Evolutionary conservation across 2,888 invertebrate genomes (phyloP).

Genomic region (Thereva unica): DNA sequence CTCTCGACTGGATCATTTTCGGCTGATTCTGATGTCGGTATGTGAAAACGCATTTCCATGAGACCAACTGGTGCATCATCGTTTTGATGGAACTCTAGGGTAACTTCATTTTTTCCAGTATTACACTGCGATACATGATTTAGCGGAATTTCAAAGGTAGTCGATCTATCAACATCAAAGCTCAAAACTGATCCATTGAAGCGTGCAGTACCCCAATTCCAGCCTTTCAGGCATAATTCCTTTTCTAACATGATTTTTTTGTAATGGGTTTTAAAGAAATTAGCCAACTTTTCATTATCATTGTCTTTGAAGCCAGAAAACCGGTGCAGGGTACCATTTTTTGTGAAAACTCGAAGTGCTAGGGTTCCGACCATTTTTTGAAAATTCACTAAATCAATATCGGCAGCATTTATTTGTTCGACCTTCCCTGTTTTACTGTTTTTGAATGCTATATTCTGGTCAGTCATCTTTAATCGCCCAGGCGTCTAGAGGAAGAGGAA

Average conservation of each 20-base stretch:
- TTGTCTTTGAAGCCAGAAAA: conserved; percentile 93
- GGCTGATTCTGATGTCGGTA: conserved; percentile 86
- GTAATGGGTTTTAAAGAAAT: conserved; percentile 84
- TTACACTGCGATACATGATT: conserved; percentile 95
- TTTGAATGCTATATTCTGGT: conserved; percentile 88
- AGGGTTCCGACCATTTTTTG: conserved; percentile 88
- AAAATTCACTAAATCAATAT: conserved; percentile 90
- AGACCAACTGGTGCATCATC: conserved; percentile 97
- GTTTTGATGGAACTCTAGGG: conserved; percentile 97
- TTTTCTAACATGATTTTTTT: conserved; percentile 85
- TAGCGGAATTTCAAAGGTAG: conserved; percentile 95
- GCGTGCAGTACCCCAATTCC: conserved; percentile 98
- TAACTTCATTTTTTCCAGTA: conserved; percentile 97
- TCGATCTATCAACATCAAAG: conserved; percentile 80
- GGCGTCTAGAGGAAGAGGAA: conserved; percentile 67
- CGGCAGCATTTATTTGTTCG: conserved; percentile 81
- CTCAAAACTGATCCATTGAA: conserved; percentile 86
- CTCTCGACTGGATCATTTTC: conserved; percentile 93
- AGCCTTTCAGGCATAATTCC: conserved; percentile 93
- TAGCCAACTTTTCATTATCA: conserved; percentile 90
- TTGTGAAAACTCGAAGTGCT: conserved; percentile 87
- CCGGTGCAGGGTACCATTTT: conserved; percentile 86
- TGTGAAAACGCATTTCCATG: conserved; percentile 97
- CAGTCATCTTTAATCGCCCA: conserved; percentile 89
- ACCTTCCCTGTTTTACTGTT: conserved; percentile 96